phyloP scores from a whole-genome alignment of 2,888 invertebrate genomes.

The Brachyopa scutellaris region DNA sequence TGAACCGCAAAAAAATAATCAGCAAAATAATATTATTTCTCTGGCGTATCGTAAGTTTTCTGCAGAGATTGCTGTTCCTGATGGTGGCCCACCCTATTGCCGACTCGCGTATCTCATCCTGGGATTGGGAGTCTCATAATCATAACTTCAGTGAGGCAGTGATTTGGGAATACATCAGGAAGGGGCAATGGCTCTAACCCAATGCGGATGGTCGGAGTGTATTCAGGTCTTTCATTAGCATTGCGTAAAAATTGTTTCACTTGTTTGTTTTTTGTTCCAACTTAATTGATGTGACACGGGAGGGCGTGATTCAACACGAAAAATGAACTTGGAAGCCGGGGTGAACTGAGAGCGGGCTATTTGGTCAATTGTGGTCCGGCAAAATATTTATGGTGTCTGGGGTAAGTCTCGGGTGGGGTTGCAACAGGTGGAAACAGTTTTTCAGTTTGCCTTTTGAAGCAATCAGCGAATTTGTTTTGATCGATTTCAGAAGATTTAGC shows the following conservation, averaged over 20 bases:
- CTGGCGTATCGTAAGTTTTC: conserved; percentile 36
- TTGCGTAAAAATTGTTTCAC: conserved; percentile 45
- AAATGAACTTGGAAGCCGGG: conserved; percentile 19
- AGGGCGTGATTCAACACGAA: conserved; percentile 33
- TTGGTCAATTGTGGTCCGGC: too few relatives aligned
- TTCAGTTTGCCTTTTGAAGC: too few relatives aligned
- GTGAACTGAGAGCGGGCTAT: too few relatives aligned
- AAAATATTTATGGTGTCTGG: too few relatives aligned
- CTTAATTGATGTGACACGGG: conserved; percentile 60
- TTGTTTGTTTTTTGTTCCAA: conserved; percentile 57
- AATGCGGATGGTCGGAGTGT: neutral
- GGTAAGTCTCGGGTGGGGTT: too few relatives aligned
- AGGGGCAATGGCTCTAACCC: too few relatives aligned
- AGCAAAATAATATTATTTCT: conserved; percentile 55
- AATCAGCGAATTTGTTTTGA: too few relatives aligned
- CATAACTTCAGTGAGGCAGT: conserved; percentile 23
- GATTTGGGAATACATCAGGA: neutral
- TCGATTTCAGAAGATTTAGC: too few relatives aligned
- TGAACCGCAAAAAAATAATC: conserved; percentile 71
- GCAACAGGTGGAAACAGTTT: too few relatives aligned
- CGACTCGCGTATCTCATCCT: neutral
- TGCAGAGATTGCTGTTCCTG: conserved; percentile 39
- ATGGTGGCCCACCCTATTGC: neutral
- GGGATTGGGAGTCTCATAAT: too few relatives aligned
- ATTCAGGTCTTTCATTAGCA: conserved; percentile 52